These are phyloP conservation scores for Aspidiotus destructor DNA, from an alignment of 2,888 invertebrate genomes.

Conservation along the genomic window DNA sequence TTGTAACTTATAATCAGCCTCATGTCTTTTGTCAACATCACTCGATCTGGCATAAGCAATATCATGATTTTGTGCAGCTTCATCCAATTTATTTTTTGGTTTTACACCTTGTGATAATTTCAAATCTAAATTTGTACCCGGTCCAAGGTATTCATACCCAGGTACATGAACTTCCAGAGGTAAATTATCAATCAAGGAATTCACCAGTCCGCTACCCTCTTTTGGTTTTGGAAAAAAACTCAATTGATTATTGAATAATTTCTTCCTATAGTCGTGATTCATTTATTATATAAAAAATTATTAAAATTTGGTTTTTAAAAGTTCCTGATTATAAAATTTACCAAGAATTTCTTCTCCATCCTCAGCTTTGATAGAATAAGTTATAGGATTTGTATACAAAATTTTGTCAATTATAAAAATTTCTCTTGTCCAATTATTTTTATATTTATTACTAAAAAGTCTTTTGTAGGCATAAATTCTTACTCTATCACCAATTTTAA, in stretches of 20 bases:
- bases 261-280: conserved; percentile 5
- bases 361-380: conserved; percentile 6
- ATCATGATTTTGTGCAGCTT: conserved; percentile 15
- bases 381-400: conserved; percentile 4
- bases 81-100: conserved; percentile 10
- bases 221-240: conserved; percentile 6
- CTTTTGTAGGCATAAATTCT: background rate
- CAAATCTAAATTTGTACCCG: conserved; percentile 16
- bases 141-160: conserved; percentile 9
- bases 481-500: conserved; percentile 12
- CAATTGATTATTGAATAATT: conserved; percentile 8
- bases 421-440: conserved; percentile 1
- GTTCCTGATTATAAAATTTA: conserved; percentile 11
- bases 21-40: conserved; percentile 23
- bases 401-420: conserved; percentile 3
- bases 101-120: conserved; percentile 19
- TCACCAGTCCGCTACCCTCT: conserved; percentile 1
- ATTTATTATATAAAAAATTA: conserved; percentile 5
- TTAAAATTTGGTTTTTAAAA: conserved; percentile 5
- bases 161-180: conserved; percentile 8
- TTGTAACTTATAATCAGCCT: conserved; percentile 26
- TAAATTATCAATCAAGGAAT: conserved; percentile 7
- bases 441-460: conserved; percentile 3
- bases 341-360: conserved; percentile 3
- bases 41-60: conserved; percentile 19